phyloP scores from a whole-genome alignment of 2,113 vertebrate species.

The Carassius gibelio region DNA sequence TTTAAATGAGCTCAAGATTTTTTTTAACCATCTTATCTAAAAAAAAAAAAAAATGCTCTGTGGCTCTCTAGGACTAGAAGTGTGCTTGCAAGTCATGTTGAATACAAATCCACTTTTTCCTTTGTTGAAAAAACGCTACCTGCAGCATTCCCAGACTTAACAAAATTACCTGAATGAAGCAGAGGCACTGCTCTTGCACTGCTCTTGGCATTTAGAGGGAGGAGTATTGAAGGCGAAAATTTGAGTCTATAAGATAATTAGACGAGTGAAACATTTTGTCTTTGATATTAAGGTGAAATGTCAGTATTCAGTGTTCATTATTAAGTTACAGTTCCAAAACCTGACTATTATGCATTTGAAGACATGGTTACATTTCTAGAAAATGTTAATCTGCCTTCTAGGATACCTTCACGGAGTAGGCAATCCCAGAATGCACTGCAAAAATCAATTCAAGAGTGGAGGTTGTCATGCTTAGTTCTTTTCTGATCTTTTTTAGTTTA shows the following conservation, averaged over 20 bases:
- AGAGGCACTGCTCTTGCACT: not conserved
- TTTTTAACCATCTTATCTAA: constrained; percentile 41
- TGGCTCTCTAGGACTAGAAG: constrained; percentile 26
- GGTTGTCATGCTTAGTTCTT: no score
- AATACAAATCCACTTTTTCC: constrained; percentile 43
- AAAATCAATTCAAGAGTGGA: no score
- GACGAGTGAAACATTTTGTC: not conserved
- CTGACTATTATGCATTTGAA: not conserved
- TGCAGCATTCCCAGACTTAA: constrained; percentile 11
- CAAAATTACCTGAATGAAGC: constrained; percentile 7
- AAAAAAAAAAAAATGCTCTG: constrained; percentile 19
- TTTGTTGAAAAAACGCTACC: constrained; percentile 28
- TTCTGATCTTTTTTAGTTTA: no score
- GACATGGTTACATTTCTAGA: not conserved
- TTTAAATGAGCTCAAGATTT: constrained; percentile 48
- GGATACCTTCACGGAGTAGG: not conserved
- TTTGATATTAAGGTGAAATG: not conserved
- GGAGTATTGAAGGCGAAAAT: not conserved
- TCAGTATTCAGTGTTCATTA: not conserved
- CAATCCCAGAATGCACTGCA: no score
- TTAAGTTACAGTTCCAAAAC: not conserved
- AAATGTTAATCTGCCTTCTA: not conserved
- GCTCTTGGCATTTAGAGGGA: not conserved
- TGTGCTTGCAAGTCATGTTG: constrained; percentile 18
- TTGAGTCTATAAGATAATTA: not conserved